A percentile compares a stretch with the other conserved stretches of the same genome.
These are phyloP conservation scores for Idris sp. DNA, from an alignment of 1,140 invertebrate genomes.

Conservation along the genomic window DNA sequence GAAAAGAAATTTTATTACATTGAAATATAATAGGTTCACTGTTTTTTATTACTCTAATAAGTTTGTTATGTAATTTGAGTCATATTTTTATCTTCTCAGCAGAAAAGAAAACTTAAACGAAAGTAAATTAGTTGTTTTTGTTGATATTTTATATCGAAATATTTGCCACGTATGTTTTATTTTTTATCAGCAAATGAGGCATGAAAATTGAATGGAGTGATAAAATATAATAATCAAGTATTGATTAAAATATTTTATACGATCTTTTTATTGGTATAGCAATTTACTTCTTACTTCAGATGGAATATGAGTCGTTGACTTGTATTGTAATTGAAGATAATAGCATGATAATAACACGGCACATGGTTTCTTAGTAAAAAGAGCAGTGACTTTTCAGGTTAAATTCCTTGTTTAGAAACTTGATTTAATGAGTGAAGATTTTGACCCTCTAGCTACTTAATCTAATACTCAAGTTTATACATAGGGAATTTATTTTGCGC, in stretches of 20 bases:
- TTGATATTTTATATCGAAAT: too few species aligned
- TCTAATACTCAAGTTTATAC: slow-evolving; percentile 20
- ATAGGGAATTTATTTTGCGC: slow-evolving; percentile 21
- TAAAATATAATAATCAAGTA: too few species aligned
- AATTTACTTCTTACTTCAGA: too few species aligned
- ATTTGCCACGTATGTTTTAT: too few species aligned
- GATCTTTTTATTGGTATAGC: too few species aligned
- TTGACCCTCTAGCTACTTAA: slow-evolving; percentile 39
- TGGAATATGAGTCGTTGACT: too few species aligned
- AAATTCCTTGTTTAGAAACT: slow-evolving; percentile 39
- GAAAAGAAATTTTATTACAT: slow-evolving; percentile 13
- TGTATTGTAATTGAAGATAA: neutral
- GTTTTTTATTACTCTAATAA: slow-evolving; percentile 11
- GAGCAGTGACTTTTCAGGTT: slow-evolving; percentile 1
- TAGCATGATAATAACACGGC: slow-evolving; percentile 6
- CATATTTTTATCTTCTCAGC: too few species aligned
- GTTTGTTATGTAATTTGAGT: slow-evolving; percentile 1
- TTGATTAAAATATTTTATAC: too few species aligned
- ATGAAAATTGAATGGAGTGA: neutral
- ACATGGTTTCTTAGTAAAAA: slow-evolving; percentile 7
- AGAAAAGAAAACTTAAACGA: too few species aligned
- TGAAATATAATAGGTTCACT: slow-evolving; percentile 2
- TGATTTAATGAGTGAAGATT: slow-evolving; percentile 22
- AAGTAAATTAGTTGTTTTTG: neutral
- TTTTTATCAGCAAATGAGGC: too few species aligned